Evolutionary conservation across 2,797 vertebrate genomes (phyloP), one percentile per base, ranked within the genome.

Genomic region (Myotis vivesi): DNA sequence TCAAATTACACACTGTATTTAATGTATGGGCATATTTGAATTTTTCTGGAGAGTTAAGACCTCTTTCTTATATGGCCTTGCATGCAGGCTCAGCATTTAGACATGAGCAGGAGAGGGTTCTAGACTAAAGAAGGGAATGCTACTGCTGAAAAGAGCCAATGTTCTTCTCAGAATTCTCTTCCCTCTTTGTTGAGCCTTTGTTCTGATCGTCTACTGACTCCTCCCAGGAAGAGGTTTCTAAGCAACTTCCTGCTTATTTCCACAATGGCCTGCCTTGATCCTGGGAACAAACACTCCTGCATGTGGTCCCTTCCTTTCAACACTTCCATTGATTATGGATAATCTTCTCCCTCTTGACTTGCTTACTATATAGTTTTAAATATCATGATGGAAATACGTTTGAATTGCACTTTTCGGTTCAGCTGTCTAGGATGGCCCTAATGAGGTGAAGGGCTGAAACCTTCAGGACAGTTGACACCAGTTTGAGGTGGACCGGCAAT

Each of bases 301-400:
- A 77, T 75, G 71, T 80, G 2, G 6, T 82, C 94, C 71, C 66
- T 97, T 96, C 68, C 69, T 96, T 88, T 84, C 8, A 0, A 87
- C 20, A 49, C 17, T 79, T 87, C 46, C 76, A 73, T 95, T 33
- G n/a, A 38, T 97, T 97, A 83, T 22, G 51, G 41, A 46, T n/a
- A n/a, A n/a, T 86, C 79, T 46, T 5, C 23, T 19, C 8, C 51
- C 28, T 20, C 53, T 62, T 92, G 49, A 38, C 36, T 96, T 82
- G 44, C 72, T 25, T 92, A 62, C 73, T 97, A 51, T 86, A 7
- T 82, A 81, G 93, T 90, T 95, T 94, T 62, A 62, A 92, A 96
- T 53, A 90, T 91, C 80, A 69, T 46, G 53, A 33, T 91, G 72
- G 73, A 96, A 92, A 76, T 92, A 91, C 55, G 3, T 33, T 96